Base-by-base conservation (phyloP, 2,113 vertebrate species). In the Lophura nycthemera region DNA sequence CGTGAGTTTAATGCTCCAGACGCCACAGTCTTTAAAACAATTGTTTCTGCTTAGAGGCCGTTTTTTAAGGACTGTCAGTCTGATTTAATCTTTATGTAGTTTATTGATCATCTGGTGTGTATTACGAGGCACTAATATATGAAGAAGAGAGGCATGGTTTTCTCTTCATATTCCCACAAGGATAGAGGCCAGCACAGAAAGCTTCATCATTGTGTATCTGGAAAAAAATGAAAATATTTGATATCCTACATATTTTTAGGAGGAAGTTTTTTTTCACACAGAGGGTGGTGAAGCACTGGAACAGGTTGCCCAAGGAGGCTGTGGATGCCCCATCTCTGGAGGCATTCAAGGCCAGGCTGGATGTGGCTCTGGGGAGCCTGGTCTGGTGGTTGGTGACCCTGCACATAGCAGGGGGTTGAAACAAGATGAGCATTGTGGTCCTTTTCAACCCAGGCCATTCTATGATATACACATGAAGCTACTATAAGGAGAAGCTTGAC, bases 41-140 rank as follows among this genome's bases (percentile, higher is more conserved):
- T 90, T 94, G 89, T 97, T 97, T 97, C 96, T 97, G 86, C 94
- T 98, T 97, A 94, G 84, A 95, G 90, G 52, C 82, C 78, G 36
- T 95, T 97, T 97, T 97, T 96, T 60, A 89, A 95, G 94, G 95
- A 92, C 89, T 97, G 97, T 97, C 97, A 97, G 95, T 97, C 95
- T 97, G 91, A 87, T 97, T 98, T 97, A 97, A 97, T 97, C 97
- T 98, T 97, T 96, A 52, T 94, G 64, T 61, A 90, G 88, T 95
- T 96, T 98, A 96, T 97, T 97, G 96, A 97, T 98, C 96, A 97
- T 98, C 96, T 98, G 97, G 97, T 96, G 95, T 91, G 20, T 91
- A 96, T 98, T 98, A 98, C 4, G 72, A 88, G 90, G 91, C 89
- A 96, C 95, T 97, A 96, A 97, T 97, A 89, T 87, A 91, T 94